A percentile compares a stretch with the other conserved stretches of the same genome.
Conservation (phyloP, 2,113 vertebrate genomes). For the Anser cygnoides region DNA sequence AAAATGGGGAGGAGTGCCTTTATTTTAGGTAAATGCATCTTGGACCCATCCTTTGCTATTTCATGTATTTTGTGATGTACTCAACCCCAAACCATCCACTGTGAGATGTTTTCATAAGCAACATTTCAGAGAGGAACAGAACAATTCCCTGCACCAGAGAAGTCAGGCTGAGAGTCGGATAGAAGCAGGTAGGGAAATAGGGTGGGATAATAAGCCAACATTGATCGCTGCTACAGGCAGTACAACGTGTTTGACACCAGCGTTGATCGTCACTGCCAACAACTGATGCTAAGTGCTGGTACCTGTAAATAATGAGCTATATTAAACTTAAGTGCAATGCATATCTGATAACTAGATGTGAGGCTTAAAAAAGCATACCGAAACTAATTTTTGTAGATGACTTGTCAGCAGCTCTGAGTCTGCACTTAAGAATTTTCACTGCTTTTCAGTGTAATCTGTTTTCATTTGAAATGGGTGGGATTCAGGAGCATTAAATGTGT, state of each 20-base stretch:
- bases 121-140: background rate
- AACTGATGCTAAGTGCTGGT: background rate
- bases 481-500: background rate
- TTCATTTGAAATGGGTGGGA: background rate
- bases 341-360: background rate
- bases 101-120: background rate
- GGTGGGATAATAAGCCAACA: background rate
- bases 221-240: no score
- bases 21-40: background rate
- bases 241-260: background rate
- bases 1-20: background rate
- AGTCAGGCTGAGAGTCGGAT: background rate
- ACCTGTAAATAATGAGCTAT: background rate
- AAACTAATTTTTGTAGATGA: background rate
- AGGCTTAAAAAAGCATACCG: background rate
- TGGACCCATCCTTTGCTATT: background rate
- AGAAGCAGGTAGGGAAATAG: background rate
- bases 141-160: no score
- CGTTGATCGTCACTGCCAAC: background rate
- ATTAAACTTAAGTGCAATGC: background rate
- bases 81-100: background rate
- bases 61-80: background rate
- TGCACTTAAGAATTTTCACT: background rate
- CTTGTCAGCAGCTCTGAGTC: background rate
- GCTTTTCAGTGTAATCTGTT: background rate